Base-by-base conservation (phyloP, 2,888 invertebrate species). In the Zaprionus lineosus region DNA sequence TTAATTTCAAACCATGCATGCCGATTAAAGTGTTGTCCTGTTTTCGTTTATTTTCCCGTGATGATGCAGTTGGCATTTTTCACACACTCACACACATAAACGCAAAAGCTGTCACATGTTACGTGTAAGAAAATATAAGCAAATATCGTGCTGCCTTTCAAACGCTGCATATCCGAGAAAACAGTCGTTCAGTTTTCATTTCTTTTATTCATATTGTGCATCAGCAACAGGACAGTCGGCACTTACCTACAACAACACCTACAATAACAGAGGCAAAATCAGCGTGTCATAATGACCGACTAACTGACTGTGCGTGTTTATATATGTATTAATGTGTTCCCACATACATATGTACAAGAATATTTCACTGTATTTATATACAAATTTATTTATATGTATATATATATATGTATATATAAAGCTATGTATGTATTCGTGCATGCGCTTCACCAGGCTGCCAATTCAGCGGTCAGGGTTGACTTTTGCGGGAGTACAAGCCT, bases 391-490 rank as follows among this genome's bases (percentile, higher is more conserved):
- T 34, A 6, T 40, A 44, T 36, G 29, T 47, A 26, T 26, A 33
- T 57, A 9, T 41, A 31, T 46, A 15, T 21, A 16, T 40, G 16
- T 6, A 28, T 43, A 31, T 18, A 19, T 37, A 39, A 14, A 9
- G n/a, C 4, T 41, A 26, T 26, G 29, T 56, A 28, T 60, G 57
- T 56, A 63, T 43, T 78, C 83, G 83, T 74, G 75, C 75, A 74
- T 74, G 83, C 83, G 75, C 84, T 55, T 72, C 84, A 43, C 43
- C 73, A 63, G 64, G 48, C 56, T 55, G 48, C 40, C 58, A 53
- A 16, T 37, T 29, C 66, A 74, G 70, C 74, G 76, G 76, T 84
- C 84, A 84, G 84, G 84, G 84, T 81, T 76, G 76, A 76, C 76
- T 76, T 84, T 81, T 58, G 77, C 58, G 55, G 71, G 7, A 63